phyloP scores from a whole-genome alignment of 1,140 invertebrate genomes.

The Lepeophtheirus salmonis region DNA sequence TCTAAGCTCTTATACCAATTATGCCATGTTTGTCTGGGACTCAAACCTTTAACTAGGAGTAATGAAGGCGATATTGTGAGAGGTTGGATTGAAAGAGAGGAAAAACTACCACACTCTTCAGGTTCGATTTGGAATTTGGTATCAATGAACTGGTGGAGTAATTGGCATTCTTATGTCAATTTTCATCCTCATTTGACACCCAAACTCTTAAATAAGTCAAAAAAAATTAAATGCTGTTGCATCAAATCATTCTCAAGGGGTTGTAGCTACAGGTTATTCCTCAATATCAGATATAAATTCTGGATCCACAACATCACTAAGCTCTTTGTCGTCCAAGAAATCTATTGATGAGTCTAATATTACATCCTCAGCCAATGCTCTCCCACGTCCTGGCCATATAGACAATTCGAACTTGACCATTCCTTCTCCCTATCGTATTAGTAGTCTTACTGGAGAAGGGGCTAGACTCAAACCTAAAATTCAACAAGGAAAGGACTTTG shows the following conservation, averaged over 20 bases:
- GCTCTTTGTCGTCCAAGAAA: conserved; percentile 1
- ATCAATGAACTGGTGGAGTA: conserved; percentile 57
- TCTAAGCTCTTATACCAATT: conserved; percentile 33
- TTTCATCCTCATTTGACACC: conserved; percentile 17
- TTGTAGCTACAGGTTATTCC: neutral
- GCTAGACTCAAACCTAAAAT: conserved; percentile 49
- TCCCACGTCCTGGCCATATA: conserved; percentile 46
- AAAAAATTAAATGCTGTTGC: neutral
- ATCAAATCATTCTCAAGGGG: neutral
- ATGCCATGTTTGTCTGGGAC: conserved; percentile 66
- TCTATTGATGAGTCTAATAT: neutral
- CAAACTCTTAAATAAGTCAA: neutral
- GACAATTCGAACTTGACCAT: conserved; percentile 50
- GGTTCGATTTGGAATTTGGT: conserved; percentile 75
- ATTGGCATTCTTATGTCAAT: conserved; percentile 51
- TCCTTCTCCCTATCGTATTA: conserved; percentile 30
- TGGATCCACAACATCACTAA: conserved; percentile 18
- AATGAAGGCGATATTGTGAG: conserved; percentile 60
- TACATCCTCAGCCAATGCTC: conserved; percentile 20
- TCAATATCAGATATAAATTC: neutral
- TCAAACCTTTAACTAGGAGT: conserved; percentile 51
- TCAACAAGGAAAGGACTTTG: conserved; percentile 52
- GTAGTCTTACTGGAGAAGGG: conserved; percentile 60
- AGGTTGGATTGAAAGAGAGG: conserved; percentile 55
- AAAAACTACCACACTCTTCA: conserved; percentile 44